Conservation (phyloP, 2,888 invertebrate species). For the Matsumyia berberina region DNA sequence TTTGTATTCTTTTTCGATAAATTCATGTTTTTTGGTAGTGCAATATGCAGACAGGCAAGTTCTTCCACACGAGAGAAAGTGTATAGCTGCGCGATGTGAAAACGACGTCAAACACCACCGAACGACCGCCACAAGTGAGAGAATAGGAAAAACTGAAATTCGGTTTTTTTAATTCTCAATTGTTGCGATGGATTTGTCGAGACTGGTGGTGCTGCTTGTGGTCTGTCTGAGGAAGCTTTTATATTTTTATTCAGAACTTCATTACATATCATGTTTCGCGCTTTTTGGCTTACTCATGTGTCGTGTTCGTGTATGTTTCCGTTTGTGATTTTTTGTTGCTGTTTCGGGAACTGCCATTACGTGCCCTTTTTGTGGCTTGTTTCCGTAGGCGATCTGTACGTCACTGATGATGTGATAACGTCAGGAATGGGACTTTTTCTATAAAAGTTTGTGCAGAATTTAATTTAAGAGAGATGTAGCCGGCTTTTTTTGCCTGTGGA, state of each 20-base stretch:
- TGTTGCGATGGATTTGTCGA: slow-evolving; percentile 7
- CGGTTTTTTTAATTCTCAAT: slow-evolving; percentile 46
- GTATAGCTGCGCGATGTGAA: slow-evolving; percentile 17
- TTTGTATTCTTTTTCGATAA: slow-evolving; percentile 4
- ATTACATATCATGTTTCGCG: slow-evolving; percentile 48
- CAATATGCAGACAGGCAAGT: slow-evolving; percentile 11
- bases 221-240: slow-evolving; percentile 38
- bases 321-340: slow-evolving; percentile 1
- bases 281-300: slow-evolving; percentile 48
- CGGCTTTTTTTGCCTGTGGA: slow-evolving; percentile 2
- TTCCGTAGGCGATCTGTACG: neutral
- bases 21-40: slow-evolving; percentile 30
- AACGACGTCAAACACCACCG: slow-evolving; percentile 2
- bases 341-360: neutral
- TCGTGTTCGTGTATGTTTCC: neutral
- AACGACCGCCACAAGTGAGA: slow-evolving; percentile 65
- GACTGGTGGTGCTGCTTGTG: slow-evolving; percentile 13
- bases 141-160: slow-evolving; percentile 72
- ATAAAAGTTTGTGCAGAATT: neutral
- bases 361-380: neutral
- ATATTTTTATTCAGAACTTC: neutral
- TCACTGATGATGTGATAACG: neutral
- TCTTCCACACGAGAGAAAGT: slow-evolving; percentile 50
- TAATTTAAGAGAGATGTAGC: neutral
- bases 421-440: neutral